Base-by-base conservation (phyloP, 2,113 vertebrate genomes). In the Regulus satrapa region DNA sequence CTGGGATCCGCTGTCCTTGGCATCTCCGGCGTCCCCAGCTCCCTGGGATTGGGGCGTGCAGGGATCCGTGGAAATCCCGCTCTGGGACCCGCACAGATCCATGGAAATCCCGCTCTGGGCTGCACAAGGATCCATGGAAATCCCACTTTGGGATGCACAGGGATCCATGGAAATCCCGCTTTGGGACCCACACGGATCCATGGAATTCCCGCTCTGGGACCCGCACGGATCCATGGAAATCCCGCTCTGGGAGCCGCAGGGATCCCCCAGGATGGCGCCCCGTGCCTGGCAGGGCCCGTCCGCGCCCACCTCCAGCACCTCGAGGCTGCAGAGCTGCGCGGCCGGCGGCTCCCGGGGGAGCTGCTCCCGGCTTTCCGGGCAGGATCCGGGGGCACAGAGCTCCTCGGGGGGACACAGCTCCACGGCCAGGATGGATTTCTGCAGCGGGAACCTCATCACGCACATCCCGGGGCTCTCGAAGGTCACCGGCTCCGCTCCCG, bases 331-430 rank as follows among this genome's bases (percentile, higher is more conserved):
- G 38, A 32, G 56, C 32, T 91, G 75, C 5, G 16, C 14, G 5
- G 1, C 0, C 0, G 69, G 21, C 2, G 73, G 4, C 34, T 85
- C 55, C n/a, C 24, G 38, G 21, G 41, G 4, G 7, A 41, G 3
- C 29, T 10, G 9, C 8, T 46, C 88, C 67, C 5, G 3, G 43
- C 4, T 46, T 16, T 55, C 88, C 73, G 4, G 4, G 64, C 31
- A 19, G 5, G 26, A 7, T 43, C 55, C 0, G 1, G 36, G 0
- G 12, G 2, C 6, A 4, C 66, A n/a, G 2, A 45, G 10, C n/a
- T 88, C 87, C 7, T 59, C 61, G 0, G 18, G 3, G 13, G 32
- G 15, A 6, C 86, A 90, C 1, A 52, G 45, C 54, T 95, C 82
- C 78, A 85, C 68, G 0, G 56, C 5, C 12, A 73, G 17, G 73